These are phyloP conservation scores for Oxytorus armatus DNA, from an alignment of 2,888 invertebrate genomes.

Conservation along the genomic window DNA sequence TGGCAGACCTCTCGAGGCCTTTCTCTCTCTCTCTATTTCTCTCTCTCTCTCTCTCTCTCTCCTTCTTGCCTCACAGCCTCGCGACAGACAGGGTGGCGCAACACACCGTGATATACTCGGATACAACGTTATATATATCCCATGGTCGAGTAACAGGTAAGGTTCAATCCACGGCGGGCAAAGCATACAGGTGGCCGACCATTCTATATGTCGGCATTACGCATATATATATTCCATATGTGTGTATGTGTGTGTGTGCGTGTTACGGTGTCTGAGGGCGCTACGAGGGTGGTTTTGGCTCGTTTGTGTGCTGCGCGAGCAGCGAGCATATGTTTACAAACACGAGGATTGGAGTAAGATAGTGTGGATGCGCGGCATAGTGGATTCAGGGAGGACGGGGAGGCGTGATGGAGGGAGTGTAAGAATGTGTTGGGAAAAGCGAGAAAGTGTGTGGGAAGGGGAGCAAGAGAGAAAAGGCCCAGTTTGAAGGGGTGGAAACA, in stretches of 20 bases:
- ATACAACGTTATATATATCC: slow-evolving; percentile 43
- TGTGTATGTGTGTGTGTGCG: slow-evolving; percentile 54
- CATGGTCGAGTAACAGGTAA: slow-evolving; percentile 83
- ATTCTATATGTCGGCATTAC: slow-evolving; percentile 69
- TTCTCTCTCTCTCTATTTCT: slow-evolving; percentile 44
- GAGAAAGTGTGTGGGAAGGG: slow-evolving; percentile 1
- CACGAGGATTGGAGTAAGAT: slow-evolving; percentile 64
- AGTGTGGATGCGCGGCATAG: slow-evolving; percentile 25
- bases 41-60: slow-evolving; percentile 32
- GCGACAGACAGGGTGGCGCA: slow-evolving; percentile 58
- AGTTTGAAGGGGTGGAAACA: slow-evolving; percentile 57
- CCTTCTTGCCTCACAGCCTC: slow-evolving; percentile 65
- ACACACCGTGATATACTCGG: slow-evolving; percentile 40
- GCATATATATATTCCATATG: slow-evolving; percentile 49
- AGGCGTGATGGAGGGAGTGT: slow-evolving; percentile 19
- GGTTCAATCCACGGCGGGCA: slow-evolving; percentile 81
- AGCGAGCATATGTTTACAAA: slow-evolving; percentile 76
- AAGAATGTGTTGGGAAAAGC: slow-evolving; percentile 41
- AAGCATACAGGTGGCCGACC: slow-evolving; percentile 84
- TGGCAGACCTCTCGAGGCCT: slow-evolving; percentile 63
- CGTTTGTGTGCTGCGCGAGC: slow-evolving; percentile 61
- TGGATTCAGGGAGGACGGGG: background rate
- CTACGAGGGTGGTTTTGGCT: slow-evolving; percentile 51
- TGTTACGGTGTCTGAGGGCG: slow-evolving; percentile 47
- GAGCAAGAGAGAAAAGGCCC: slow-evolving; percentile 24